Percentiles rank a stretch among this genome's conserved stretches.
Conservation (phyloP, 2,113 vertebrate genomes). For the Camelus dromedarius region DNA sequence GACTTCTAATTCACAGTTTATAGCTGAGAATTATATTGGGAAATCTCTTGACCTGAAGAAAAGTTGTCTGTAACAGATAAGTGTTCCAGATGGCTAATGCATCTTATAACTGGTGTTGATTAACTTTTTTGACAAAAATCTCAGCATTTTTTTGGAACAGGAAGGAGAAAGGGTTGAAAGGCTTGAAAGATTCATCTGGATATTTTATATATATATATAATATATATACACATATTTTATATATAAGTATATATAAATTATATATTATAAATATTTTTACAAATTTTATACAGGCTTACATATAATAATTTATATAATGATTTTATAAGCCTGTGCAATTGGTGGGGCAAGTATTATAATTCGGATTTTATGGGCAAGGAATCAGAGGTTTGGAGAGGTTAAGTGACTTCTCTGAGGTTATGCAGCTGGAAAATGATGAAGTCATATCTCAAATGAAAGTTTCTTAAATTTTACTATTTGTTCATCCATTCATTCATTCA, state of each 20-base stretch:
- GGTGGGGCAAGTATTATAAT: background rate
- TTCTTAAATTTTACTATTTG: background rate
- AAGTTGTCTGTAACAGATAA: background rate
- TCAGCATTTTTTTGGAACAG: background rate
- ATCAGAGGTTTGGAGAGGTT: background rate
- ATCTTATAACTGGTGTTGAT: background rate
- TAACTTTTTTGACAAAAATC: background rate
- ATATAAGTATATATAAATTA: background rate
- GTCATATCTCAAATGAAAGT: background rate
- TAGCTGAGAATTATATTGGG: background rate
- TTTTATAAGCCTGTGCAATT: background rate
- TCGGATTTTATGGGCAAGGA: background rate
- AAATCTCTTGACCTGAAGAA: slow-evolving; percentile 10
- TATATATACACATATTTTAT: background rate
- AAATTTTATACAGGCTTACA: background rate
- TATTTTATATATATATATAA: background rate
- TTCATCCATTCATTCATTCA: background rate
- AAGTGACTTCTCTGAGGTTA: background rate
- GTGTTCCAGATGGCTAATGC: background rate
- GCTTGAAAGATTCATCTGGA: background rate
- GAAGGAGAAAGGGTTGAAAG: background rate
- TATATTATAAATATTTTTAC: background rate
- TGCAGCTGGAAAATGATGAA: background rate
- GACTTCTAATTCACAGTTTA: background rate
- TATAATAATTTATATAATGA: background rate